Base-by-base conservation (phyloP, 1,140 invertebrate genomes). In the Ridgeia piscesae region DNA sequence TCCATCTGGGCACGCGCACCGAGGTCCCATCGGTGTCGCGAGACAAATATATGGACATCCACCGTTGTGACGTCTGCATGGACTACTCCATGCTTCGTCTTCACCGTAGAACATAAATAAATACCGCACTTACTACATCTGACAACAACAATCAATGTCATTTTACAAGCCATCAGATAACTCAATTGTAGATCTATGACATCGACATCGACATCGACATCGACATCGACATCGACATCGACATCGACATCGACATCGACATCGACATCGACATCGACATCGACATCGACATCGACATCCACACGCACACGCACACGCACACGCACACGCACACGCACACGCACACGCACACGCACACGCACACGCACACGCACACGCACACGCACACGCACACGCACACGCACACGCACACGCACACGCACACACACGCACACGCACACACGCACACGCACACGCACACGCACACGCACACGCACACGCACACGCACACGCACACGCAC, bases 281-380 rank as follows among this genome's bases (percentile, higher is more conserved):
- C n/a, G n/a, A n/a, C n/a, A n/a, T n/a, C n/a, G n/a, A n/a, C n/a
- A n/a, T n/a, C n/a, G n/a, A n/a, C n/a, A n/a, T 42, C 42, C 42
- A 6, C 42, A 42, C 42, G 11, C 42, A 42, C 42, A 42, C 91
- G 34, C 91, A 91, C 91, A 91, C 91, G 35, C 91, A 91, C 91
- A 91, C 91, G 35, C 91, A 91, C 91, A 91, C 91, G 35, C 91
- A 91, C 91, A 91, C 91, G 35, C 91, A 91, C 91, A 91, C 91
- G 35, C 91, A 91, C 91, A 91, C 91, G 35, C 91, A 91, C 91
- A 91, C 91, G 35, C 91, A 91, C 91, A 91, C 91, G 35, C 91
- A 91, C 91, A 91, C 91, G 35, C 88, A 89, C 88, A 89, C 88
- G 34, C 88, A 89, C 88, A 89, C 88, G 34, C 88, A 89, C 88